Evolutionary conservation across 37 sponge, comb jelly and placozoan species (phyloP).

Genomic region (Chondrilla cf. caribensis): DNA sequence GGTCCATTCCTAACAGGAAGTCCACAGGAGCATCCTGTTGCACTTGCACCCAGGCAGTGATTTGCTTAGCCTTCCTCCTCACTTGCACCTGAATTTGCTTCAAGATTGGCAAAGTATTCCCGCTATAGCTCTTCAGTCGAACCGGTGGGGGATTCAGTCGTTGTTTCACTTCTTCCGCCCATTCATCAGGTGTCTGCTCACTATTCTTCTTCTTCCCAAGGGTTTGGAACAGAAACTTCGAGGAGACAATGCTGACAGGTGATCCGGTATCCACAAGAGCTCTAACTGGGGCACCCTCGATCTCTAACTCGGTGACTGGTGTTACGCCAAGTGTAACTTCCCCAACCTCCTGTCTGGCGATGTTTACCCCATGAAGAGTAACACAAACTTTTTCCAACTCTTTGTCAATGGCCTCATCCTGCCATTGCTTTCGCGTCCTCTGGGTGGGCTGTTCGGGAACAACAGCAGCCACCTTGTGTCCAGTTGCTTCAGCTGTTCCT

Average conservation of each 20-base stretch:
- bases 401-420: not conserved
- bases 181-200: constrained; percentile 15
- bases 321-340: not conserved
- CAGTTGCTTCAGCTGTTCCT: not conserved
- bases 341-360: no score
- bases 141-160: constrained; percentile 16
- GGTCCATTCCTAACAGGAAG: not conserved
- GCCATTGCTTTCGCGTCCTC: not conserved
- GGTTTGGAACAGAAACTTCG: not conserved
- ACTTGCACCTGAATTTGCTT: not conserved
- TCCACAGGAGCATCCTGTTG: not conserved
- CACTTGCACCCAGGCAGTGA: not conserved
- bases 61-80: not conserved
- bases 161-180: constrained; percentile 6
- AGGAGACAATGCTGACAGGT: constrained; percentile 15
- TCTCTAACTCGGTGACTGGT: not conserved
- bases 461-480: not conserved
- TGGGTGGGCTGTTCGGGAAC: not conserved
- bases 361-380: not conserved
- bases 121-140: constrained; percentile 16
- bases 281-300: not conserved
- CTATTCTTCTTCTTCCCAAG: not conserved
- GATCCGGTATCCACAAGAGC: constrained; percentile 20
- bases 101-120: not conserved
- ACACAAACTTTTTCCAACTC: not conserved